Evolutionary conservation across 2,888 invertebrate genomes (phyloP).

Genomic region (Oasisia sp.): DNA sequence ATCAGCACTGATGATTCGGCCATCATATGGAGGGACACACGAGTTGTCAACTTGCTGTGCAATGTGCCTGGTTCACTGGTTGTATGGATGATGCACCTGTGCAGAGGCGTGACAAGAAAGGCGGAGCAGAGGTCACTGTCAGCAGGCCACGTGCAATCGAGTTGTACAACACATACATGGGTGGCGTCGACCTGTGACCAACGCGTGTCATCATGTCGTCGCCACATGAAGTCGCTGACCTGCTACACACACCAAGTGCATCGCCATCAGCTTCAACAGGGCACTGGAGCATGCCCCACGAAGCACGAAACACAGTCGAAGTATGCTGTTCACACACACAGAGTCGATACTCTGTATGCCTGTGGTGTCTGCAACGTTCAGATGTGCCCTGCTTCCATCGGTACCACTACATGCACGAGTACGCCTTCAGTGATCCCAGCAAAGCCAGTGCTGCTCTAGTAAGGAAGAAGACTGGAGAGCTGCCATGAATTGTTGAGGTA

Average conservation of each 20-base stretch:
- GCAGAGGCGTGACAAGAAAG: neutral
- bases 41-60: neutral
- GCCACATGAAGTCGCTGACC: neutral
- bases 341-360: neutral
- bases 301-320: neutral
- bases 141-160: neutral
- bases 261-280: neutral
- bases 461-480: conserved; percentile 8
- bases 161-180: neutral
- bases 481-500: neutral
- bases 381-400: neutral
- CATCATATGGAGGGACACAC: neutral
- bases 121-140: neutral
- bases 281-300: neutral
- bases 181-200: neutral
- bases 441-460: neutral
- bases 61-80: neutral
- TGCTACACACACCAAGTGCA: neutral
- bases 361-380: neutral
- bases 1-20: too few relatives aligned
- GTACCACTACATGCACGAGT: neutral
- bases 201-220: neutral
- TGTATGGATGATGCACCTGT: neutral
- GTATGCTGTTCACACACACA: neutral
- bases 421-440: neutral